Base-by-base conservation (phyloP, 1,140 invertebrate species). In the Achatina immaculata region DNA sequence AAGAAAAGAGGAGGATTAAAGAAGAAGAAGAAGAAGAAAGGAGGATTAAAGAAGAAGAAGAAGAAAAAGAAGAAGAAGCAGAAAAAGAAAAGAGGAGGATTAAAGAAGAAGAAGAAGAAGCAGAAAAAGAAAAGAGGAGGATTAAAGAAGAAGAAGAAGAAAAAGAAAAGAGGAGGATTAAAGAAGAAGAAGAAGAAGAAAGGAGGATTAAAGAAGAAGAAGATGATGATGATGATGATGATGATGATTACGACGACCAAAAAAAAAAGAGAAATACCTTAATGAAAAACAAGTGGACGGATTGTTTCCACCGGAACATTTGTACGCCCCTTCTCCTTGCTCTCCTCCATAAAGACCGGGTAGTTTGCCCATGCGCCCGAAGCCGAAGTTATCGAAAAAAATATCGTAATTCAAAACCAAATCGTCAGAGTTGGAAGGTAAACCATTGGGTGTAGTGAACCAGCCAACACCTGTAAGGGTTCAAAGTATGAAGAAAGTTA, bases 361-460 rank as follows among this genome's bases (percentile, higher is more conserved):
- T 14, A 68, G 24, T 68, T 78, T 78, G 1, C 76, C 76, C 34
- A 36, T 43, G 2, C 14, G 40, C 0, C 65, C 65, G 1, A 28
- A 78, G 36, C 76, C 76, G 51, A 78, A 78, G 34, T 78, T 78
- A 3, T 78, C 76, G 45, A 78, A 78, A 31, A 43, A 78, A 21
- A 78, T 62, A 31, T 78, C 76, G 31, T 78, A 78, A 3, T 43
- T 45, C 11, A 78, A 42, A 36, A 78, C 65, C 38, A 78, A 19
- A 24, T 36, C 31, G 7, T 51, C 48, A 28, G 40, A 14, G 24
- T 38, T 31, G n/a, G 62, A 36, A 1, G 36, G 62, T 31, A 78
- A 24, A 1, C 38, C 48, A 4, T 36, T 68, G 21, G 76, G 76
- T 0, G 58, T 78, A 4, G 43, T 68, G 48, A 68, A 78, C 34